Base-by-base conservation (phyloP, 2,797 vertebrate species). In the Xenops minutus region DNA sequence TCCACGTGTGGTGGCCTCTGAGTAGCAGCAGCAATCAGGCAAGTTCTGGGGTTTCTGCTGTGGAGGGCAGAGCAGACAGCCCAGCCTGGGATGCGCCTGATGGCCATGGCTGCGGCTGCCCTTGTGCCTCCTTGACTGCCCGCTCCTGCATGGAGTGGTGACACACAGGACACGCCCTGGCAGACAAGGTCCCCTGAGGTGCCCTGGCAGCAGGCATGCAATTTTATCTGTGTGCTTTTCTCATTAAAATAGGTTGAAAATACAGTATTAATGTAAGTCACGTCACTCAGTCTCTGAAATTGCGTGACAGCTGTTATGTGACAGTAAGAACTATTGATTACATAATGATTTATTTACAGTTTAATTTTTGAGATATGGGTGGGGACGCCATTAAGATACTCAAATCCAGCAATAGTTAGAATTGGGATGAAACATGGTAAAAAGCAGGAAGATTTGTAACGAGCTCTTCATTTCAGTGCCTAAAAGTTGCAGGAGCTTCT, bases 1-100 rank as follows among this genome's bases (percentile, higher is more conserved):
- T 26, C 32, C 0, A 0, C 0, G 0, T 18, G 27, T 0, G 0
- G 9, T 6, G 58, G 21, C 18, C 15, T 62, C 23, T 2, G 44
- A 7, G 30, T 8, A 30, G 54, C 62, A 85, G 46, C 61, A 85
- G 46, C 9, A 17, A 1, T 2, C 1, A 4, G 41, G 55, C 32
- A 7, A 4, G 34, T 18, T 22, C 11, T 19, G n/a, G 17, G 20
- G 6, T 9, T 66, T 41, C 37, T 62, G 29, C 26, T 0, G 0
- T 32, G 29, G 16, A 27, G 23, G 43, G 43, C 23, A 20, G 36
- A 52, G 52, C 22, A 2, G 7, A 1, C 24, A 15, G 5, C 27
- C 36, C 7, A 7, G 11, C 52, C 44, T 7, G 6, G 3, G 3
- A 30, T 30, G 55, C 21, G 7, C 12, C 62, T 11, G 6, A 10